Evolutionary conservation across 2,113 vertebrate species (phyloP), one percentile per base, ranked within the genome.

Genomic region (Mustela nigripes): DNA sequence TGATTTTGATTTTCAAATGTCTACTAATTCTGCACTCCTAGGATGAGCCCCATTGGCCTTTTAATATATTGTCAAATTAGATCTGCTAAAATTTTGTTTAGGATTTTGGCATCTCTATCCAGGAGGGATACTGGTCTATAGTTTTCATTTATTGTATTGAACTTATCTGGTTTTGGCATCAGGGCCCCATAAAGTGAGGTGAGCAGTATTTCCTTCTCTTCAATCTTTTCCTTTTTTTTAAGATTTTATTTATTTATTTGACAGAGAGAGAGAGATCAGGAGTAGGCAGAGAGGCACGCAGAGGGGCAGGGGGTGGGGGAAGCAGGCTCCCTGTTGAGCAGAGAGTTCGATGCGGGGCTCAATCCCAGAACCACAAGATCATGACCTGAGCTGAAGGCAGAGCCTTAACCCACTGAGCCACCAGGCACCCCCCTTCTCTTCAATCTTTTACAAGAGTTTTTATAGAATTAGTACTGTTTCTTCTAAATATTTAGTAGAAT

Each of bases 1-100:
- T 95, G 81, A 86, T 80, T 86, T 80, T 86, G 50, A 36, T 96
- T 94, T 67, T 83, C 83, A 95, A 62, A 82, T 62, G 36, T 78
- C 76, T 65, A 67, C 76, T 82, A 76, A 84, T 56, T 63, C 56
- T 81, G 11, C 24, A 11, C 39, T 74, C 22, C 67, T 85, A 39
- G 28, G 16, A 26, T 24, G 10, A 82, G 26, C 33, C 28, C 31
- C 11, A 31, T 53, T 88, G 80, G 18, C 50, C 16, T 92, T 96
- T 95, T 81, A 63, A 79, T 73, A 73, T 78, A 33, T 45, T 69
- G 62, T 79, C 21, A 4, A 80, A 74, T 88, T 95, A 45, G 26
- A 73, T 95, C 71, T 93, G 42, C 71, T 85, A 45, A 94, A 93
- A 78, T 80, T 63, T 85, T 82, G 28, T 84, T 86, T 81, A 65